These are phyloP conservation scores for Mycalesis mineus DNA, from an alignment of 2,888 invertebrate species.

Conservation along the genomic window DNA sequence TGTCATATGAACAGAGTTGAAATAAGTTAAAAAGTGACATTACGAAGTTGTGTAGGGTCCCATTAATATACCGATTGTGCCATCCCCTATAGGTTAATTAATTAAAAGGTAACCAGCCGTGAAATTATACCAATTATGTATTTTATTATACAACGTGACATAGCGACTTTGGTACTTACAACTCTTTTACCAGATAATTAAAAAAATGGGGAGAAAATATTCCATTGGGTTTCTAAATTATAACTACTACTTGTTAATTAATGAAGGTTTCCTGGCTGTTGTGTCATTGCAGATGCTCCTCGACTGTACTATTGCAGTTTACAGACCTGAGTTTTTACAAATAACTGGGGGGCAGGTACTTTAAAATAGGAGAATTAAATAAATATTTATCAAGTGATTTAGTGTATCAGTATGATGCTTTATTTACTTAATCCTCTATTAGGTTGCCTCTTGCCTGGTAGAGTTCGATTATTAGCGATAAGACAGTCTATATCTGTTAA, in stretches of 20 bases:
- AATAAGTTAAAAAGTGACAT: conserved; percentile 1
- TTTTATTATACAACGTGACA: conserved; percentile 11
- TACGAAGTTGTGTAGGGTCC: conserved; percentile 1
- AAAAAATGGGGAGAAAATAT: background rate
- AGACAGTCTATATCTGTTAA: too few species aligned
- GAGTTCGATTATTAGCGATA: too few species aligned
- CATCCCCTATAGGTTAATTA: conserved; percentile 19
- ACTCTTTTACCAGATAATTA: conserved; percentile 1
- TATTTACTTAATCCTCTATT: too few species aligned
- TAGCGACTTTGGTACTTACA: background rate
- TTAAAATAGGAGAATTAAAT: too few species aligned
- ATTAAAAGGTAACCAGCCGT: conserved; percentile 11
- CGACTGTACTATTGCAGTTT: too few species aligned
- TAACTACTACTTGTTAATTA: background rate
- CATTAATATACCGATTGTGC: conserved; percentile 8
- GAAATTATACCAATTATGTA: conserved; percentile 13
- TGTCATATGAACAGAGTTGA: background rate
- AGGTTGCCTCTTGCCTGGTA: too few species aligned
- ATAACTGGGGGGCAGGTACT: too few species aligned
- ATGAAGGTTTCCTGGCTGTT: too few species aligned
- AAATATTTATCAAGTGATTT: too few species aligned
- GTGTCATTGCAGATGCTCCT: too few species aligned
- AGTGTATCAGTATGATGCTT: too few species aligned
- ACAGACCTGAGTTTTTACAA: too few species aligned
- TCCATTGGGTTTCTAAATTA: background rate